Evolutionary conservation across 2,797 vertebrate species (phyloP).

Genomic region (Myotis daubentonii): DNA sequence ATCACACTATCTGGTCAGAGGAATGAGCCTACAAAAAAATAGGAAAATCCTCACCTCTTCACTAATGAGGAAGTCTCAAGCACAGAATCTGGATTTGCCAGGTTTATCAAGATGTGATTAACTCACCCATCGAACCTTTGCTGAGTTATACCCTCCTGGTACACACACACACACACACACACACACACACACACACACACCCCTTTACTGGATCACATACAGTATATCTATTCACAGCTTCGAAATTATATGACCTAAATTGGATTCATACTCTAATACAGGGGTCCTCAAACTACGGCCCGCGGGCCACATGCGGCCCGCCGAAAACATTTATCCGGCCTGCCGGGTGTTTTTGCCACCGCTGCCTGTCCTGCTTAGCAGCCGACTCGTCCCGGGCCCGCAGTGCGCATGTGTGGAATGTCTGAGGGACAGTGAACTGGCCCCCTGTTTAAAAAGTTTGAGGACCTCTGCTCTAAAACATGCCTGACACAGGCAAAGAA

Average conservation of each 20-base stretch:
- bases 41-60: not conserved
- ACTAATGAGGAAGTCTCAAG: not conserved
- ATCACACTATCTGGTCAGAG: not conserved
- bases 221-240: not conserved
- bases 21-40: not conserved
- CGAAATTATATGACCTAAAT: not conserved
- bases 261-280: not conserved
- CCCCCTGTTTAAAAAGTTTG: no score
- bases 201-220: not conserved
- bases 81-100: not conserved
- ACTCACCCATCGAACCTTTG: not conserved
- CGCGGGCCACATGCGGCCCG: no score
- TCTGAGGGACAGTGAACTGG: no score
- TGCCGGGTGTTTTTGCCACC: no score
- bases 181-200: not conserved
- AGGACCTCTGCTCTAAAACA: no score
- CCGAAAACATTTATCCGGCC: no score
- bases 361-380: no score
- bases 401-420: no score
- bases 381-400: no score
- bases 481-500: not conserved
- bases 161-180: not conserved
- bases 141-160: not conserved
- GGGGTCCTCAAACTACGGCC: no score
- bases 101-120: not conserved